A percentile compares a stretch with the other conserved stretches of the same genome.
phyloP scores from a whole-genome alignment of 2,888 invertebrate genomes.

The Troides oblongomaculatus region DNA sequence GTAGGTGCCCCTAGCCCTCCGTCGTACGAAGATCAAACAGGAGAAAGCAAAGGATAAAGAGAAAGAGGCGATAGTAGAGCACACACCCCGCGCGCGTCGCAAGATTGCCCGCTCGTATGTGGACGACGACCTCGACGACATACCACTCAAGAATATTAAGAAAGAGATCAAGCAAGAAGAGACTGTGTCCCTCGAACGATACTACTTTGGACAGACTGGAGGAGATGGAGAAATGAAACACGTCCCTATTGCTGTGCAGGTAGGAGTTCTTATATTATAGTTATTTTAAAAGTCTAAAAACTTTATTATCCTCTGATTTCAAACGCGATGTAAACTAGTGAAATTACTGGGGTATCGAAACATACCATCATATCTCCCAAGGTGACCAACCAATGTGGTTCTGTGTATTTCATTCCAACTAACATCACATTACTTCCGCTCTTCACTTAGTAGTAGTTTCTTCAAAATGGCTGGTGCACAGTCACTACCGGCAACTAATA shows the following conservation, averaged over 20 bases:
- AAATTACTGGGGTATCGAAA: too few species aligned
- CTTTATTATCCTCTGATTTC: too few species aligned
- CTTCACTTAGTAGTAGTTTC: too few species aligned
- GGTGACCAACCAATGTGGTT: too few species aligned
- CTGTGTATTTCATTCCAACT: too few species aligned
- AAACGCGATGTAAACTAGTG: too few species aligned
- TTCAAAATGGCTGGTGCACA: too few species aligned
- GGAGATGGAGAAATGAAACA: slow-evolving; percentile 44
- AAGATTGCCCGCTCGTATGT: slow-evolving; percentile 58
- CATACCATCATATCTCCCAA: too few species aligned
- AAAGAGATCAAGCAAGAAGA: slow-evolving; percentile 65
- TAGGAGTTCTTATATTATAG: slow-evolving; percentile 31
- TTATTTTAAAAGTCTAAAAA: not conserved
- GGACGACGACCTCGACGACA: slow-evolving; percentile 60
- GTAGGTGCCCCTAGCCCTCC: slow-evolving; percentile 63
- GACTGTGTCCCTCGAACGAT: slow-evolving; percentile 81
- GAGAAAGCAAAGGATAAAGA: slow-evolving; percentile 45
- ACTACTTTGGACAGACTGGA: slow-evolving; percentile 81
- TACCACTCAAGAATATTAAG: slow-evolving; percentile 67
- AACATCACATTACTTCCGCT: too few species aligned
- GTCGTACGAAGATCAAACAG: slow-evolving; percentile 68
- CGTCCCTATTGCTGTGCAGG: slow-evolving; percentile 65
- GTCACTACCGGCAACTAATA: too few species aligned
- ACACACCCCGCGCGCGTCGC: slow-evolving; percentile 47
- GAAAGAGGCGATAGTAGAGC: slow-evolving; percentile 34